Conservation (phyloP, 1,140 invertebrate species). For the Riptortus pedestris region DNA sequence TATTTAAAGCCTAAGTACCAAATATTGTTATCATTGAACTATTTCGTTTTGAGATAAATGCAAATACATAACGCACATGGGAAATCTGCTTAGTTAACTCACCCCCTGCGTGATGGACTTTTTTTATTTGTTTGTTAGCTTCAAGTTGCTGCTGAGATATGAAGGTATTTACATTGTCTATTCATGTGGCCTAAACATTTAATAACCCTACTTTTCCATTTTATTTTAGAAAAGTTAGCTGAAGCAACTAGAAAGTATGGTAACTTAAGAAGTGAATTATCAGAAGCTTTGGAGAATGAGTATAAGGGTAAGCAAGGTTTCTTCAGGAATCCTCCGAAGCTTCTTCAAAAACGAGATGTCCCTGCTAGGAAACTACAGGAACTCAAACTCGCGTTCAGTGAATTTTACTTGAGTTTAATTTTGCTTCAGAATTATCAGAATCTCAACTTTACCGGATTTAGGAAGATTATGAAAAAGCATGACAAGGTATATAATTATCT, state of each 20-base stretch:
- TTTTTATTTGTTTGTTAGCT: too few species aligned
- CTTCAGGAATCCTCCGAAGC: constrained; percentile 35
- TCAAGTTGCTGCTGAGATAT: too few species aligned
- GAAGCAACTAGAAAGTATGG: constrained; percentile 92
- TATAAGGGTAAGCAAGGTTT: constrained; percentile 42
- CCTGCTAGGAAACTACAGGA: constrained; percentile 78
- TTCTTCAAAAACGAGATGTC: constrained; percentile 40
- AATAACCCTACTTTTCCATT: background rate
- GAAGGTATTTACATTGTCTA: too few species aligned
- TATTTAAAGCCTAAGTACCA: too few species aligned
- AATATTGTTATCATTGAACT: too few species aligned
- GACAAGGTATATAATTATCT: constrained; percentile 85
- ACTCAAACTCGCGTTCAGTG: constrained; percentile 94
- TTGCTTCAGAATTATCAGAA: constrained; percentile 85
- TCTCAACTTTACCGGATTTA: constrained; percentile 96
- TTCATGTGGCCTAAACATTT: too few species aligned
- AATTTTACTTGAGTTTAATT: constrained; percentile 96
- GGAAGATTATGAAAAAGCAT: constrained; percentile 99
- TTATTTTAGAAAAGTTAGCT: constrained; percentile 80
- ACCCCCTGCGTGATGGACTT: too few species aligned
- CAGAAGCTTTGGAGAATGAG: constrained; percentile 58
- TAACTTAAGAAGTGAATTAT: constrained; percentile 78
- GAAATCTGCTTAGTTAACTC: too few species aligned
- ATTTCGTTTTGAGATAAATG: too few species aligned
- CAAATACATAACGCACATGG: too few species aligned